These are phyloP conservation scores for Campylomormyrus tamandua DNA, from an alignment of 2,113 vertebrate species.

Conservation along the genomic window DNA sequence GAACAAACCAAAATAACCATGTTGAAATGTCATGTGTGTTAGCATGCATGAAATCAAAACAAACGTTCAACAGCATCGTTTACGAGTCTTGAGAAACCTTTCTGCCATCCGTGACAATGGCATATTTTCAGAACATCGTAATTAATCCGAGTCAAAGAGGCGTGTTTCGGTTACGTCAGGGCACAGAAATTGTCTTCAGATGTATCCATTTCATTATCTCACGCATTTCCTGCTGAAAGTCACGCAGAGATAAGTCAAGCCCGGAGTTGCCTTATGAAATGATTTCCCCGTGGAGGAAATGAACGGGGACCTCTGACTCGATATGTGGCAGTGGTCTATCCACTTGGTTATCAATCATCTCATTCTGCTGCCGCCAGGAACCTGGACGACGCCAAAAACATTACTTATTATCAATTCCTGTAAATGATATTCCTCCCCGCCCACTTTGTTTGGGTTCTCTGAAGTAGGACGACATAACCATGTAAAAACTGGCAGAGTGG, in stretches of 20 bases:
- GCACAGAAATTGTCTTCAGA: background rate
- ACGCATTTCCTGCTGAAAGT: background rate
- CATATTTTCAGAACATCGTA: background rate
- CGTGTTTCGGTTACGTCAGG: background rate
- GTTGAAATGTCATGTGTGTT: background rate
- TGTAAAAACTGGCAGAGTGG: background rate
- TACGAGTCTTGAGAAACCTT: background rate
- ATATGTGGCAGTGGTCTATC: background rate
- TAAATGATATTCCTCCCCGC: background rate
- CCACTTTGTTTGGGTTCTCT: background rate
- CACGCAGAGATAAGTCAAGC: background rate
- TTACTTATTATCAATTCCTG: background rate
- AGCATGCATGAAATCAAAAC: background rate
- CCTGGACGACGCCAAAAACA: background rate
- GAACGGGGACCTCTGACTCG: background rate
- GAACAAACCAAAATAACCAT: background rate
- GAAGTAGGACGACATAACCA: background rate
- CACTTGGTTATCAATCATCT: background rate
- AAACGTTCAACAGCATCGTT: background rate
- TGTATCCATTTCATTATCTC: background rate
- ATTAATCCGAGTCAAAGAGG: background rate
- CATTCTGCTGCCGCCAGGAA: background rate
- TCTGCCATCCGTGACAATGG: background rate
- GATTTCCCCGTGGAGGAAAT: background rate
- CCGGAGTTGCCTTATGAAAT: background rate